Evolutionary conservation across 1,140 invertebrate genomes (phyloP).

Genomic region (Dendroctonus valens): DNA sequence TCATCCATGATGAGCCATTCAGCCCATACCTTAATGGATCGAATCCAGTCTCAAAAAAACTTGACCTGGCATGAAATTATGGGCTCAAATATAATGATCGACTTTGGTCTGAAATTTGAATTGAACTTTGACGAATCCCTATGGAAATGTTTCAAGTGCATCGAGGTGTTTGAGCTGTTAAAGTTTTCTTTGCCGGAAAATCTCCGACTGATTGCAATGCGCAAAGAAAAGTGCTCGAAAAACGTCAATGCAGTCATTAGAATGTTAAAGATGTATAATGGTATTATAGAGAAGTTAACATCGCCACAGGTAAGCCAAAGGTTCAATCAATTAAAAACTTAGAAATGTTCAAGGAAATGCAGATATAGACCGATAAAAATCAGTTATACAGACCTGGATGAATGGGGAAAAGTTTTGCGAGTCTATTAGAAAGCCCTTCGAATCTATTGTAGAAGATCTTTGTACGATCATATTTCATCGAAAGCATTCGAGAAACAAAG

Average conservation of each 20-base stretch:
- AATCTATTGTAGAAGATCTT: too few relatives aligned
- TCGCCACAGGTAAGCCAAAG: conserved; percentile 57
- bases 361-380: too few relatives aligned
- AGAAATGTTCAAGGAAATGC: too few relatives aligned
- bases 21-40: conserved; percentile 42
- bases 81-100: conserved; percentile 61
- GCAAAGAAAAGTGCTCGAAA: conserved; percentile 64
- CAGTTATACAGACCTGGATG: too few relatives aligned
- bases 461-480: too few relatives aligned
- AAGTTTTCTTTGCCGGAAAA: conserved; percentile 68
- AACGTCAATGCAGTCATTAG: conserved; percentile 60
- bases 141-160: conserved; percentile 72
- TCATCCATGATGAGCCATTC: conserved; percentile 22
- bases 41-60: conserved; percentile 52
- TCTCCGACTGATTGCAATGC: conserved; percentile 68
- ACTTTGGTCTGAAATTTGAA: conserved; percentile 61
- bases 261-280: conserved; percentile 64
- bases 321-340: too few relatives aligned
- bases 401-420: too few relatives aligned
- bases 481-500: too few relatives aligned
- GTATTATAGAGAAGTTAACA: conserved; percentile 58
- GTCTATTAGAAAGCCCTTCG: too few relatives aligned
- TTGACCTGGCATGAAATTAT: conserved; percentile 67
- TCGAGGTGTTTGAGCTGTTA: conserved; percentile 70
- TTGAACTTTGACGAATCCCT: conserved; percentile 67